A percentile compares a stretch with the other conserved stretches of the same genome.
Conservation (phyloP, 2,113 vertebrate genomes). For the Triplophysa tibetana region DNA sequence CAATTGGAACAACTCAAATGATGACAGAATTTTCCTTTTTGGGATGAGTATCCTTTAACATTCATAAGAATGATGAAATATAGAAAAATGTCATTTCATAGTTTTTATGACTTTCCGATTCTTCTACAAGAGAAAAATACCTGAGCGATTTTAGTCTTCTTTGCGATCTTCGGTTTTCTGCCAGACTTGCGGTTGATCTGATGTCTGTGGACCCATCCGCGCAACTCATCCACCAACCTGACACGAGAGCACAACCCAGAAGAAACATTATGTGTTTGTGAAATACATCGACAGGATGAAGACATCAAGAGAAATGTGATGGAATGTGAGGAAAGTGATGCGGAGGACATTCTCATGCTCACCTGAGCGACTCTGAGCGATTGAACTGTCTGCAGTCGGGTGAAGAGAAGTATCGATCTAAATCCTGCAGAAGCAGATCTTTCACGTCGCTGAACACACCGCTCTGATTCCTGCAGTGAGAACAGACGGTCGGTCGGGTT, state of each 20-base stretch:
- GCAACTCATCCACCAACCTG: constrained; percentile 85
- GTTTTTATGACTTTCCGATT: too few species aligned
- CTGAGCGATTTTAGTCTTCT: constrained; percentile 78
- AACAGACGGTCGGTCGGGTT: not conserved
- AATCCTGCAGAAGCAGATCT: constrained; percentile 83
- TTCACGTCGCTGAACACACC: constrained; percentile 78
- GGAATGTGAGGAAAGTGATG: too few species aligned
- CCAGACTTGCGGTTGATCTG: constrained; percentile 80
- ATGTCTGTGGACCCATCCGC: constrained; percentile 87
- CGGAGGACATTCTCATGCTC: not conserved
- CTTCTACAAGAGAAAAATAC: constrained; percentile 49
- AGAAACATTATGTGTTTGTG: not conserved
- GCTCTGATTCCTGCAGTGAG: constrained; percentile 77
- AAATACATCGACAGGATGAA: too few species aligned
- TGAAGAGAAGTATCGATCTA: constrained; percentile 83
- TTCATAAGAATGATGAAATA: too few species aligned
- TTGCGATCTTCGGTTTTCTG: constrained; percentile 69
- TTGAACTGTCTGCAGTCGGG: constrained; percentile 89
- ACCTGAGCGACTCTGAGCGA: constrained; percentile 89
- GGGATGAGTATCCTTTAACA: too few species aligned
- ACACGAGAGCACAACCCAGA: not conserved
- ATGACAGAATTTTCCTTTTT: too few species aligned
- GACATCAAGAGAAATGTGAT: too few species aligned
- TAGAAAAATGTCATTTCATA: too few species aligned
- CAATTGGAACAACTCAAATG: too few species aligned